Conservation (phyloP, 2,113 vertebrate genomes). For the Pachypanchax playfairii region DNA sequence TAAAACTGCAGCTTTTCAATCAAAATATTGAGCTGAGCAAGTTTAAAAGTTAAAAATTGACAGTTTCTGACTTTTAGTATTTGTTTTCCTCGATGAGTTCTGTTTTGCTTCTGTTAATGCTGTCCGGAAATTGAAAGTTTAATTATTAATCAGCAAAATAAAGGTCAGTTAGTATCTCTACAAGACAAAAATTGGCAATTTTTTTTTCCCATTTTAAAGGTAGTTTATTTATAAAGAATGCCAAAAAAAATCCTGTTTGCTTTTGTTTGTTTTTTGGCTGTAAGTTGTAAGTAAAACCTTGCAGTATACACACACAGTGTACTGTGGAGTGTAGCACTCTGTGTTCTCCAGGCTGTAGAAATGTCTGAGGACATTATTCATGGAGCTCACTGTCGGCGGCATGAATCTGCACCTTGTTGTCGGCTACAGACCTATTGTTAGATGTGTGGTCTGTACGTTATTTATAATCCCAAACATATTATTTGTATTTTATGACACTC, state of each 20-base stretch:
- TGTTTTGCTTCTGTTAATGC: no score
- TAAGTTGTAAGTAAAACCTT: constrained; percentile 5
- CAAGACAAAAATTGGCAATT: no score
- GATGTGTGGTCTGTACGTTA: not conserved
- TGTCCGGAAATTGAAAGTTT: no score
- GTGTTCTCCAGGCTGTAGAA: constrained; percentile 38
- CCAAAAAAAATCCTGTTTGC: not conserved
- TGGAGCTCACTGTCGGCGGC: constrained; percentile 22
- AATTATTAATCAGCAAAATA: no score
- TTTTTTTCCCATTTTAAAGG: no score
- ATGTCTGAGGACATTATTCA: constrained; percentile 60
- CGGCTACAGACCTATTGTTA: constrained; percentile 8
- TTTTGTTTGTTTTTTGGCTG: no score
- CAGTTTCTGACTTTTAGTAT: no score
- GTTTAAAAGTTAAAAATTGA: no score
- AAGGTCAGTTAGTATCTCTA: no score
- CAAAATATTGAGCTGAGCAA: no score
- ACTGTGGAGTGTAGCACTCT: constrained; percentile 28
- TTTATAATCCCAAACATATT: not conserved
- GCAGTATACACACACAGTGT: not conserved
- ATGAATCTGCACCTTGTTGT: constrained; percentile 12
- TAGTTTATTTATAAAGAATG: not conserved
- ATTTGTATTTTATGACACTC: not conserved
- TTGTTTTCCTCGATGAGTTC: no score
- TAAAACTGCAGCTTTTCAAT: no score